These are phyloP conservation scores for Emesis russula DNA, from an alignment of 2,888 invertebrate genomes.

Conservation along the genomic window DNA sequence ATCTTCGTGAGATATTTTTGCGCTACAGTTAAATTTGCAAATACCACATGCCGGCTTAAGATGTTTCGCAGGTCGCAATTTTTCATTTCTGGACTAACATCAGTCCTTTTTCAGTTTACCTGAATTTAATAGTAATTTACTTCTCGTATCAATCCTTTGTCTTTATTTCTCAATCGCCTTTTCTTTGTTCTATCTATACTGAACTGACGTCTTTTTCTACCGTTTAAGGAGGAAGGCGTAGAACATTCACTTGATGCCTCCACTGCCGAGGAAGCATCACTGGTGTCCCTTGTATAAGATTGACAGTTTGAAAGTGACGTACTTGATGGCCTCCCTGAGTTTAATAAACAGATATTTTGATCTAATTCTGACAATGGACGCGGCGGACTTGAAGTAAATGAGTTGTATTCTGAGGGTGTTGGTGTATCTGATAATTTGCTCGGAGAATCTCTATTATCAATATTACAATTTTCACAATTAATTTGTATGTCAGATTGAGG, in stretches of 20 bases:
- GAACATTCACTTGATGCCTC: slow-evolving; percentile 9
- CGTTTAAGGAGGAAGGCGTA: not conserved
- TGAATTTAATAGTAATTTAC: slow-evolving; percentile 1
- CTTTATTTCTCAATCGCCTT: not conserved
- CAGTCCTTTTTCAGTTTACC: not conserved
- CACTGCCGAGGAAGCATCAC: slow-evolving; percentile 7
- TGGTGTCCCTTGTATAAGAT: not conserved
- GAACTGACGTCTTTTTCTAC: not conserved
- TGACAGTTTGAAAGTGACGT: not conserved
- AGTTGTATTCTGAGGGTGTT: slow-evolving; percentile 2
- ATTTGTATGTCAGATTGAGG: not conserved
- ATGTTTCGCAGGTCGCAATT: slow-evolving; percentile 5
- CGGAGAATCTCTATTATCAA: slow-evolving; percentile 3
- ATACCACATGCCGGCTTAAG: slow-evolving; percentile 5
- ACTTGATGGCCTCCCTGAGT: not conserved
- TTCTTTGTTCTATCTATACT: not conserved
- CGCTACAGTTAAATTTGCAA: slow-evolving; percentile 8
- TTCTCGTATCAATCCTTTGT: not conserved
- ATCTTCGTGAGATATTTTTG: slow-evolving; percentile 8
- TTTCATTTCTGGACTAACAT: not conserved
- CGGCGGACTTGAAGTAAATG: not conserved
- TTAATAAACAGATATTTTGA: slow-evolving; percentile 4
- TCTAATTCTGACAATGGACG: not conserved
- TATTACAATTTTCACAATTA: not conserved
- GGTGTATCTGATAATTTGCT: not conserved